Conservation (phyloP, 35 echinoderm and acorn worm species). For the Heliocidaris tuberculata region DNA sequence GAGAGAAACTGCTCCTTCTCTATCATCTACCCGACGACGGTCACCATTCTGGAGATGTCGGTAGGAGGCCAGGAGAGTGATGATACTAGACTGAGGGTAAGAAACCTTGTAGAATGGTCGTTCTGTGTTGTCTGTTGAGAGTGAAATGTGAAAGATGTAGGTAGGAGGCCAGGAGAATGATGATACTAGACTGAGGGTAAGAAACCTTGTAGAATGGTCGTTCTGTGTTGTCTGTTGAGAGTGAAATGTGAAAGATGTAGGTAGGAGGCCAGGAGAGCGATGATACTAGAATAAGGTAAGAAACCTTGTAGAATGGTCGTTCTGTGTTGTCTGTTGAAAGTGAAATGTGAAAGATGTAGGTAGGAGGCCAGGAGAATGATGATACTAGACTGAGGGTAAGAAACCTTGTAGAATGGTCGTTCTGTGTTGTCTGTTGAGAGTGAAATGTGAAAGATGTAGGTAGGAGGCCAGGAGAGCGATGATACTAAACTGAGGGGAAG, state of each 20-base stretch:
- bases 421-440: neutral
- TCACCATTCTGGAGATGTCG: slow-evolving; percentile 68
- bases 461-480: slow-evolving; percentile 46
- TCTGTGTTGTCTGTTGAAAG: neutral
- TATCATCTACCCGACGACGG: slow-evolving; percentile 62
- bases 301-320: no score
- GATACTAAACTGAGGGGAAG: no score
- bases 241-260: slow-evolving; percentile 51
- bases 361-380: slow-evolving; percentile 45
- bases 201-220: neutral
- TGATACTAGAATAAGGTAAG: slow-evolving; percentile 70
- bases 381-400: slow-evolving; percentile 73
- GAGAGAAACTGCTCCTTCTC: slow-evolving; percentile 80
- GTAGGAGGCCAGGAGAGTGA: slow-evolving; percentile 49
- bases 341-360: slow-evolving; percentile 49
- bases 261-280: slow-evolving; percentile 45
- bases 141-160: slow-evolving; percentile 48
- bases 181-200: slow-evolving; percentile 72
- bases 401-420: no score
- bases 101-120: neutral
- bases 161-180: slow-evolving; percentile 48
- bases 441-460: slow-evolving; percentile 43
- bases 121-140: neutral
- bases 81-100: slow-evolving; percentile 73
- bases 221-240: neutral